phyloP scores from a whole-genome alignment of 2,113 vertebrate species.

The Orthonyx spaldingii region DNA sequence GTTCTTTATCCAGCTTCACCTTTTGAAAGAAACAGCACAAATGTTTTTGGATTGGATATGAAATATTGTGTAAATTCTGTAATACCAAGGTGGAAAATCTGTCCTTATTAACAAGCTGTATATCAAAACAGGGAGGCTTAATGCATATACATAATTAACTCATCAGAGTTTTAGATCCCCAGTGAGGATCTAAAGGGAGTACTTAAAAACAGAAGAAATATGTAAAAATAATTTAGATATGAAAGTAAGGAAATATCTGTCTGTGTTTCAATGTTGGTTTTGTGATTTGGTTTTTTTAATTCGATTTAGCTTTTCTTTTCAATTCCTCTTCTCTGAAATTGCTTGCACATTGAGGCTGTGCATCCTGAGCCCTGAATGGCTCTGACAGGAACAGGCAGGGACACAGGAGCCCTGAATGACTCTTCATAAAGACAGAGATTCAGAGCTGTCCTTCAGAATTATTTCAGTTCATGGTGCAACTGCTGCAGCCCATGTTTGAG shows the following conservation, averaged over 20 bases:
- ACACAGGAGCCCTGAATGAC: fast-evolving
- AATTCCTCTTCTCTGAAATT: neutral
- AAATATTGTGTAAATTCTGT: constrained; percentile 12
- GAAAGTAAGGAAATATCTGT: neutral
- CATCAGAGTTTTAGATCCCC: neutral
- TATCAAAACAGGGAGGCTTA: neutral
- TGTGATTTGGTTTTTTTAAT: neutral
- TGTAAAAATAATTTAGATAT: neutral
- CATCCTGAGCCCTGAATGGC: neutral
- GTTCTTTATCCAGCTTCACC: constrained; percentile 35
- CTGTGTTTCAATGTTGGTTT: neutral
- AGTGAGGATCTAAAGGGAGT: neutral
- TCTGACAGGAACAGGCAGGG: neutral
- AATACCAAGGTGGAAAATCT: constrained; percentile 29
- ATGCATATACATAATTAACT: neutral
- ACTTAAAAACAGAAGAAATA: neutral
- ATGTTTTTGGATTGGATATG: neutral
- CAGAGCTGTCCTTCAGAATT: neutral
- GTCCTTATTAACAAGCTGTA: constrained; percentile 4
- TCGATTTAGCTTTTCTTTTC: neutral
- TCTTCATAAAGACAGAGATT: neutral
- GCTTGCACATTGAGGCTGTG: neutral
- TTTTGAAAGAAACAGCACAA: constrained; percentile 32
- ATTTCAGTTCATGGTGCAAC: neutral
- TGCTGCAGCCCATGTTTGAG: neutral